Evolutionary conservation across 2,888 invertebrate species (phyloP).

Genomic region (Lycophotia porphyrea): DNA sequence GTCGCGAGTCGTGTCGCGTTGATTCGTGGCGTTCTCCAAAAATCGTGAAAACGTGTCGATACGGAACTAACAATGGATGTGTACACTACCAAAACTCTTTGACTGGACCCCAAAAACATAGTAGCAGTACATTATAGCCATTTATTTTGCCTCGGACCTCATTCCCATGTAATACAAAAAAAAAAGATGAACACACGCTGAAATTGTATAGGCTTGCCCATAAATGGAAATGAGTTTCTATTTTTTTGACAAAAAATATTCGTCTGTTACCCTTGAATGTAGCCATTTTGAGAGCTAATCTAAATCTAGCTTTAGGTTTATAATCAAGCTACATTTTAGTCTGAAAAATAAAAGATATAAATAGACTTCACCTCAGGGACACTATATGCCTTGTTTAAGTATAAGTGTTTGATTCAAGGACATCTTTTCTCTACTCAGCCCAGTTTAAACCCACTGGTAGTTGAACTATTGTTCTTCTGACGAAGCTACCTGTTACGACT

Average conservation of each 20-base stretch:
- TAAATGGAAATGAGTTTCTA: conserved; percentile 59
- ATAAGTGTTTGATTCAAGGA: not conserved
- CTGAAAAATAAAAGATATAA: not conserved
- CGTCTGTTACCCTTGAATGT: conserved; percentile 35
- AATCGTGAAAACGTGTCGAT: not conserved
- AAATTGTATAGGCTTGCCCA: conserved; percentile 47
- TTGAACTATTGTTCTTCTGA: not conserved
- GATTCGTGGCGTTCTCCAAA: not conserved
- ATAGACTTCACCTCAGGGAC: not conserved
- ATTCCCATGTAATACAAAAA: conserved; percentile 63
- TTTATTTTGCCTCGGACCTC: conserved; percentile 57
- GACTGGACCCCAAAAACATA: conserved; percentile 36
- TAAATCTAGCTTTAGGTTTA: conserved; percentile 19
- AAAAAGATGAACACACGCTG: conserved; percentile 55
- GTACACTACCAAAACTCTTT: conserved; percentile 8
- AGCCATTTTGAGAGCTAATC: conserved; percentile 31
- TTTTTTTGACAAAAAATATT: conserved; percentile 56
- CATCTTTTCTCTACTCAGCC: not conserved
- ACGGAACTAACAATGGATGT: conserved; percentile 43
- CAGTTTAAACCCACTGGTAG: not conserved
- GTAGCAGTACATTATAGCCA: conserved; percentile 63
- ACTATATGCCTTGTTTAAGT: not conserved
- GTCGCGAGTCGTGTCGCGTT: not conserved
- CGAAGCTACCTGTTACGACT: not conserved
- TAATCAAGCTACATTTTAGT: not conserved